Conservation (phyloP, 1,140 invertebrate genomes). For the Schmidtea mediterranea region DNA sequence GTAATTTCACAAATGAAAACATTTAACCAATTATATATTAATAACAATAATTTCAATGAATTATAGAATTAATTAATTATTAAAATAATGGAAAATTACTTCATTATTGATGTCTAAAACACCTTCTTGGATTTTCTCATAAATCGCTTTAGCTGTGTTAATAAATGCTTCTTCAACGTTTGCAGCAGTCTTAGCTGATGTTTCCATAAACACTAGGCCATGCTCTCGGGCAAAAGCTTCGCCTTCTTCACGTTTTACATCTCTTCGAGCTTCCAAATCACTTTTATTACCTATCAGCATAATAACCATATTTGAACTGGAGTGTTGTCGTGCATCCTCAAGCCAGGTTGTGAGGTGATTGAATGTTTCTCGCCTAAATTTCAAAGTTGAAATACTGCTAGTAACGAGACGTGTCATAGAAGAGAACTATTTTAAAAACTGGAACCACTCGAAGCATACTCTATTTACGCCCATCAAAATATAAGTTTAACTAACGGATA, state of each 20-base stretch:
- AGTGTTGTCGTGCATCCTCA: slow-evolving; percentile 95
- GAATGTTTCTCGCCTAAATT: slow-evolving; percentile 80
- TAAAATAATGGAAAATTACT: too few relatives aligned
- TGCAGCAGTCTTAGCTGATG: slow-evolving; percentile 90
- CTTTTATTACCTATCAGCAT: slow-evolving; percentile 44
- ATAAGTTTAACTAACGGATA: too few relatives aligned
- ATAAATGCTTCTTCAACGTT: slow-evolving; percentile 98
- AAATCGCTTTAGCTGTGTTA: slow-evolving; percentile 97
- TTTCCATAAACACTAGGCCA: slow-evolving; percentile 97
- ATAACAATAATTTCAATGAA: too few relatives aligned
- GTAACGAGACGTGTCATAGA: too few relatives aligned
- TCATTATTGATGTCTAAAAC: slow-evolving; percentile 1
- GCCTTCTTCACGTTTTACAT: slow-evolving; percentile 93
- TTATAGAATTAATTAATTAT: too few relatives aligned
- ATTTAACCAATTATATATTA: too few relatives aligned
- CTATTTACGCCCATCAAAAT: too few relatives aligned
- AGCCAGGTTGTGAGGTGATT: slow-evolving; percentile 97
- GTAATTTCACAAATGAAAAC: too few relatives aligned
- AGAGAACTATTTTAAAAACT: too few relatives aligned
- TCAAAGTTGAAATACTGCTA: too few relatives aligned
- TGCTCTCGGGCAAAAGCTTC: slow-evolving; percentile 95
- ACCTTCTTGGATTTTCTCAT: slow-evolving; percentile 20
- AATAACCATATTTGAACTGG: slow-evolving; percentile 93
- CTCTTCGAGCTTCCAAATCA: slow-evolving; percentile 79
- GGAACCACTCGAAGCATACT: too few relatives aligned